A percentile compares a stretch with the other conserved stretches of the same genome.
Conservation (phyloP, 2,888 invertebrate genomes). For the Caradrina kadenii region DNA sequence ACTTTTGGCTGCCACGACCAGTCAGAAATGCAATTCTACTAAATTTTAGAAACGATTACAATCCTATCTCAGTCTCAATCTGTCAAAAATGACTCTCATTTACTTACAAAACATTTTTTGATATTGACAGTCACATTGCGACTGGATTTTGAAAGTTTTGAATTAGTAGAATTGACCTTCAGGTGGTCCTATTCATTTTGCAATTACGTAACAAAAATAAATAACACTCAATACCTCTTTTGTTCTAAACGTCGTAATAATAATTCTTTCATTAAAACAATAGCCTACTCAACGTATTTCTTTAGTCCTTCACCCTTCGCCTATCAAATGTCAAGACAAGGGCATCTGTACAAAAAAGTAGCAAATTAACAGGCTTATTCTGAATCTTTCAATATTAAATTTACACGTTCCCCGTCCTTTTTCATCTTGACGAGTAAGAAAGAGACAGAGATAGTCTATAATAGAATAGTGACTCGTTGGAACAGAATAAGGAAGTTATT, state of each 20-base stretch:
- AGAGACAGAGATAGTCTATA: constrained; percentile 51
- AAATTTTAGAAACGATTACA: too few relatives aligned
- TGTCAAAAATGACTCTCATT: too few relatives aligned
- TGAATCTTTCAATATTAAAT: constrained; percentile 30
- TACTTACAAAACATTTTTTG: too few relatives aligned
- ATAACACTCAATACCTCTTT: not conserved
- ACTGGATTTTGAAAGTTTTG: too few relatives aligned
- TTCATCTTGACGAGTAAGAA: constrained; percentile 40
- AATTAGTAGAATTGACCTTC: too few relatives aligned
- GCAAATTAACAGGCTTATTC: constrained; percentile 59
- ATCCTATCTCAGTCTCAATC: too few relatives aligned
- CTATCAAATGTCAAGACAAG: constrained; percentile 72
- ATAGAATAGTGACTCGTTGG: constrained; percentile 41
- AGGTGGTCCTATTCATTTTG: too few relatives aligned
- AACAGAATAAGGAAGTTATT: constrained; percentile 67
- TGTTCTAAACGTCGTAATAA: not conserved
- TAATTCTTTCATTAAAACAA: constrained; percentile 27
- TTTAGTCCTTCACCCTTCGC: constrained; percentile 58
- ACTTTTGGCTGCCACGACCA: too few relatives aligned
- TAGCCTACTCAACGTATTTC: constrained; percentile 55
- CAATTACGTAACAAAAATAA: not conserved
- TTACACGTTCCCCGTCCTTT: constrained; percentile 4
- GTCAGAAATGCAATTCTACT: too few relatives aligned
- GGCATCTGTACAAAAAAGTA: constrained; percentile 63
- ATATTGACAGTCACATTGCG: too few relatives aligned